phyloP scores from a whole-genome alignment of 2,888 invertebrate species.

The Eurois occulta region DNA sequence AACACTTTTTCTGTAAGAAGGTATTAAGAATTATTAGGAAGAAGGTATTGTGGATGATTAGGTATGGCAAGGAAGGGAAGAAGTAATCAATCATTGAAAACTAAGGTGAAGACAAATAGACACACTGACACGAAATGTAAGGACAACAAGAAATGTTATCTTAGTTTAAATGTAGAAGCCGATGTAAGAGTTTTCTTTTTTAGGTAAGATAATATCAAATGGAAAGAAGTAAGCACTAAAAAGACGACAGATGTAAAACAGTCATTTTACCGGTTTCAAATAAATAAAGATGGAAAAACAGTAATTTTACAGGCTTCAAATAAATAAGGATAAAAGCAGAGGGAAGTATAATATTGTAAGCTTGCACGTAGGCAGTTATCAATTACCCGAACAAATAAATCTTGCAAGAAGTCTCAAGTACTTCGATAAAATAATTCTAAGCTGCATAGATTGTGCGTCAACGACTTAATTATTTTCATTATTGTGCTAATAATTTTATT shows the following conservation, averaged over 20 bases:
- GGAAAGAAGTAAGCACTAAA: neutral
- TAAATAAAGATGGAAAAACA: neutral
- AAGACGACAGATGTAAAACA: neutral
- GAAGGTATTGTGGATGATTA: neutral
- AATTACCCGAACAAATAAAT: slow-evolving; percentile 4
- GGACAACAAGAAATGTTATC: neutral
- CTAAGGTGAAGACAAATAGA: neutral
- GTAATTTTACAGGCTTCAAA: neutral
- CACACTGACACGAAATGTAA: neutral
- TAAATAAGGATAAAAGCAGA: neutral
- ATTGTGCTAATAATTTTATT: neutral
- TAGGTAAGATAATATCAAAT: neutral
- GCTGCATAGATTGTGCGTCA: slow-evolving; percentile 2
- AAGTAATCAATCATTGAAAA: neutral
- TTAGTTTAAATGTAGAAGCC: neutral
- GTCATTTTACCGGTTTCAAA: neutral
- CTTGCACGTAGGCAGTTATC: neutral
- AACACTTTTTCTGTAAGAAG: neutral
- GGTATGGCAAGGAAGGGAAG: neutral
- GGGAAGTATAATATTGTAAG: neutral
- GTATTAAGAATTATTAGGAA: neutral
- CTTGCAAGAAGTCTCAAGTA: slow-evolving; percentile 9
- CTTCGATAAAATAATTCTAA: slow-evolving; percentile 8
- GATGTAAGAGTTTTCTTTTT: neutral
- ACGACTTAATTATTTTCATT: neutral